These are phyloP conservation scores for Encarsia formosa DNA, from an alignment of 2,888 invertebrate genomes.

Conservation along the genomic window DNA sequence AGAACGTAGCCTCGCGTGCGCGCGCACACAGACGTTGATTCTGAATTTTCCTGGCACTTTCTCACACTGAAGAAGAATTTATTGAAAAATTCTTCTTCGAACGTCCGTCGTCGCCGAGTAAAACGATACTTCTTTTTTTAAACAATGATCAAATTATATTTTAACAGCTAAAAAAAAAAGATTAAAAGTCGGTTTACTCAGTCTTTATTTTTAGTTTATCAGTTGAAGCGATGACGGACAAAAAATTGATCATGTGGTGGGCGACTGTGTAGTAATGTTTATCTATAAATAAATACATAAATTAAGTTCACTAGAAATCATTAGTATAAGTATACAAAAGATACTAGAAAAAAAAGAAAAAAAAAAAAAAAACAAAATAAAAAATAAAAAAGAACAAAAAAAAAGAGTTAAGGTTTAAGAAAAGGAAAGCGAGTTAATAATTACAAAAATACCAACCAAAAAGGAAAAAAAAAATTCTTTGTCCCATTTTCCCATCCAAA, in stretches of 20 bases:
- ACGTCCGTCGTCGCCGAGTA: too few relatives aligned
- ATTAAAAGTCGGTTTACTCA: too few relatives aligned
- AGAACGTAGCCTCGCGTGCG: constrained; percentile 20
- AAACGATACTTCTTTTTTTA: too few relatives aligned
- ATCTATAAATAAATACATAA: constrained; percentile 14
- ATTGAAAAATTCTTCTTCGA: constrained; percentile 2
- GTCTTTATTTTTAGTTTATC: too few relatives aligned
- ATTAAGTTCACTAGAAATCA: constrained; percentile 19
- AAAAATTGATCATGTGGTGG: constrained; percentile 13
- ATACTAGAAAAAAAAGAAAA: neutral
- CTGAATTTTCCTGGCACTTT: constrained; percentile 25
- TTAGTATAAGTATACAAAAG: neutral
- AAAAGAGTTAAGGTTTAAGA: constrained; percentile 8
- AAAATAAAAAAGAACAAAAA: constrained; percentile 1
- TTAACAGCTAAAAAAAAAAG: too few relatives aligned
- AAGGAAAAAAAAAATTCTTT: constrained; percentile 14
- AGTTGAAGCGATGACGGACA: constrained; percentile 24
- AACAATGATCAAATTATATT: too few relatives aligned
- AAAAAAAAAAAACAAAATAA: neutral
- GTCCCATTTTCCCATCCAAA: constrained; percentile 24
- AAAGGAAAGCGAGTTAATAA: too few relatives aligned
- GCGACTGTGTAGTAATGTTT: constrained; percentile 25
- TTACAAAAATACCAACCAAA: constrained; percentile 10
- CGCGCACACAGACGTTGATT: constrained; percentile 23
- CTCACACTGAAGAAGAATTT: constrained; percentile 11